phyloP scores from a whole-genome alignment of 2,113 vertebrate genomes.

The Verasper variegatus region DNA sequence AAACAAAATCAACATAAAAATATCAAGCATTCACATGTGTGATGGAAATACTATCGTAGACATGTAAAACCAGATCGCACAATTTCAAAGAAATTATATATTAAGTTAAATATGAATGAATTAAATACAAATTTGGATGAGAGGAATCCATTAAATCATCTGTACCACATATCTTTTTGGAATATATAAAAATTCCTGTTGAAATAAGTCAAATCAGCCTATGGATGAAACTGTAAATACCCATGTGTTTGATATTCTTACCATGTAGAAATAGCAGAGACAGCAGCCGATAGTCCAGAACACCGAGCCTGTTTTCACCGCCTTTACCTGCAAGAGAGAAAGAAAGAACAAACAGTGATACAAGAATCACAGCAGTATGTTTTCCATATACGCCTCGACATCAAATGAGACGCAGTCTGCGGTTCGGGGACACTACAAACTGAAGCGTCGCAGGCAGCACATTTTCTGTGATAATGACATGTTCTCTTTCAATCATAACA shows the following conservation, averaged over 20 bases:
- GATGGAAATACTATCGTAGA: too few species aligned
- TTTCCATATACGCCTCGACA: neutral
- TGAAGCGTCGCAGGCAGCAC: neutral
- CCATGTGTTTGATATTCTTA: conserved; percentile 73
- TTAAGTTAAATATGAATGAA: too few species aligned
- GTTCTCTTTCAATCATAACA: neutral
- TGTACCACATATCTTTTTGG: too few species aligned
- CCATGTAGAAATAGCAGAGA: conserved; percentile 98
- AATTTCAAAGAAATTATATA: too few species aligned
- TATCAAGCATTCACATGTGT: too few species aligned
- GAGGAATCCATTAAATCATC: too few species aligned
- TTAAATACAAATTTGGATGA: too few species aligned
- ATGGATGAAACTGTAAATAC: neutral
- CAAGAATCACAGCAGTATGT: neutral
- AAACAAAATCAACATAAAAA: too few species aligned
- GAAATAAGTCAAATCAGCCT: neutral
- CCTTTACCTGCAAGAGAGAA: conserved; percentile 88
- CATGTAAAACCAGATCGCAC: too few species aligned
- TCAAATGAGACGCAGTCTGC: conserved; percentile 17
- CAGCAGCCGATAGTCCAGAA: conserved; percentile 98
- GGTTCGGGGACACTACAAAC: conserved; percentile 5
- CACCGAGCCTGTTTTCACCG: conserved; percentile 96
- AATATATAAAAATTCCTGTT: too few species aligned
- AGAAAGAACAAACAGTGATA: conserved; percentile 36
- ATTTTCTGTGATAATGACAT: neutral